A percentile compares a stretch with the other conserved stretches of the same genome.
Evolutionary conservation across 2,797 vertebrate genomes (phyloP).

Genomic region (Sebastolobus altivelis): DNA sequence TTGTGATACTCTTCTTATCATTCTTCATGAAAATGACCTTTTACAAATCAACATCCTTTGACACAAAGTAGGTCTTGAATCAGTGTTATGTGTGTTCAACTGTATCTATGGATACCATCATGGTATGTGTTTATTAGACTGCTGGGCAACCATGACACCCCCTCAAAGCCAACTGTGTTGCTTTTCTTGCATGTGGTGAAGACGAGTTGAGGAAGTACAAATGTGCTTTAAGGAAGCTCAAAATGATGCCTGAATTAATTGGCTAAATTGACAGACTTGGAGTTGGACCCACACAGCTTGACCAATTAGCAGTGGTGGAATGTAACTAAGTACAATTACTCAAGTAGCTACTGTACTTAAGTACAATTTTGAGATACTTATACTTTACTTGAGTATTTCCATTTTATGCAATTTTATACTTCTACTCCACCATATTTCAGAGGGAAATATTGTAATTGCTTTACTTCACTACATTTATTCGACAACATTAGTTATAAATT

Average conservation of each 20-base stretch:
- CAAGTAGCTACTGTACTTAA: background rate
- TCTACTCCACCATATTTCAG: no score
- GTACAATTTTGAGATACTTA: no score
- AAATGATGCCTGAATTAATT: background rate
- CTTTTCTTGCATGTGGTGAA: background rate
- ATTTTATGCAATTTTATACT: no score
- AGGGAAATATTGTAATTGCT: no score
- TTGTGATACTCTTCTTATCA: background rate
- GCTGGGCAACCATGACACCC: constrained; percentile 5
- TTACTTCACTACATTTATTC: no score
- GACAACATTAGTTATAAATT: no score
- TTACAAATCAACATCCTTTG: background rate
- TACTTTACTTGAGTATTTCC: no score
- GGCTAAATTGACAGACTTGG: background rate
- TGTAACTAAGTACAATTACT: no score
- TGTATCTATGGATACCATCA: constrained; percentile 35
- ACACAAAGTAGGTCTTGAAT: constrained; percentile 2
- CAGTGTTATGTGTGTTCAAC: background rate
- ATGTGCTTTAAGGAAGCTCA: background rate
- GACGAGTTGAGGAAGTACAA: background rate
- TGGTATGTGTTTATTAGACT: constrained; percentile 37
- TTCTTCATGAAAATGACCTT: background rate
- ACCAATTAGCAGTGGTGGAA: background rate
- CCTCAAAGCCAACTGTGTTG: background rate
- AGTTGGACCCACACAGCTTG: background rate